Percentiles rank a stretch among this genome's conserved stretches.
These are phyloP conservation scores for Sebastes diaconus DNA, from an alignment of 2,797 vertebrate species.

Conservation along the genomic window DNA sequence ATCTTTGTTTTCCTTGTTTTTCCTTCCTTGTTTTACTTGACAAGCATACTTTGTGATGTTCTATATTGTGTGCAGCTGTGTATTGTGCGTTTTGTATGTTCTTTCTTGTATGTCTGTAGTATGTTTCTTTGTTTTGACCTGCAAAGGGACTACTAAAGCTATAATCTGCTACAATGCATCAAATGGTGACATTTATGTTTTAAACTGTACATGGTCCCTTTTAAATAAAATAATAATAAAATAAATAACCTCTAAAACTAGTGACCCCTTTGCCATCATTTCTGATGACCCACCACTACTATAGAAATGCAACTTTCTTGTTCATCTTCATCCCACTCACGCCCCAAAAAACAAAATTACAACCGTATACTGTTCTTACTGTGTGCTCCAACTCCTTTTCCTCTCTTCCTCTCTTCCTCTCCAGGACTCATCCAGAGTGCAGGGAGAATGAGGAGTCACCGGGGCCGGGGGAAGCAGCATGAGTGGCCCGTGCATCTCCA, in stretches of 20 bases:
- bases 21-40: too few species aligned
- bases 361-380: neutral
- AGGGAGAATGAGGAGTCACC: conserved; percentile 94
- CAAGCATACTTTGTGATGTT: too few species aligned
- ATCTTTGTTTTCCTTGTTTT: too few species aligned
- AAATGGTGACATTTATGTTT: too few species aligned
- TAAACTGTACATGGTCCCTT: too few species aligned
- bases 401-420: neutral
- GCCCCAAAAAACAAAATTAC: neutral
- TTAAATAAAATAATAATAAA: too few species aligned
- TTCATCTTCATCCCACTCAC: conserved; percentile 2
- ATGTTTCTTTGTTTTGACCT: too few species aligned
- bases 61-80: too few species aligned
- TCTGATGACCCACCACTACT: neutral
- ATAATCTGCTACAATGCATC: too few species aligned
- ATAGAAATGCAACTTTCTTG: neutral
- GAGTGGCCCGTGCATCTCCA: conserved; percentile 94
- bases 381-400: neutral
- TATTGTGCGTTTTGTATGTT: too few species aligned
- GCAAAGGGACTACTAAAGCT: too few species aligned
- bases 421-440: conserved; percentile 59
- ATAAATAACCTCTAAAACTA: neutral
- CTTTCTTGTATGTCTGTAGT: too few species aligned
- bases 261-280: neutral
- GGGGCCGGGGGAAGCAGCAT: conserved; percentile 96